These are phyloP conservation scores for Alaudala cheleensis DNA, from an alignment of 2,113 vertebrate genomes.

Conservation along the genomic window DNA sequence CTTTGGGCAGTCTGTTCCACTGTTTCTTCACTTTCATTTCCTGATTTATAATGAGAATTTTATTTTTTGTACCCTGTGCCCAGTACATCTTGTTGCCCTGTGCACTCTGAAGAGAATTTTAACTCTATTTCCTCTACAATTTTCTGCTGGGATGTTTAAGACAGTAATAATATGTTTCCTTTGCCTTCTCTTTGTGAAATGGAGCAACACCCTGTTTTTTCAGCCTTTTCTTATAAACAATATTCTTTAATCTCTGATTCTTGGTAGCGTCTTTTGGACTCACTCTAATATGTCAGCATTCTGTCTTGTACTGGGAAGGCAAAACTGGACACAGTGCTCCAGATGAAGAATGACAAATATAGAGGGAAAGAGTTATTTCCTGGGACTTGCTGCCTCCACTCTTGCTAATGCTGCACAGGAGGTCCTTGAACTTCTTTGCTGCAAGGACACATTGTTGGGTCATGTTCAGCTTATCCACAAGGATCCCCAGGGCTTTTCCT, in stretches of 20 bases:
- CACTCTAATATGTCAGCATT: not conserved
- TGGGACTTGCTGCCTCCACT: not conserved
- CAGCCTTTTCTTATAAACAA: not conserved
- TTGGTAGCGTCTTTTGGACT: not conserved
- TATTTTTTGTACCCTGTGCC: not conserved
- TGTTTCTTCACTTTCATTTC: not conserved
- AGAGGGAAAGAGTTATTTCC: not conserved
- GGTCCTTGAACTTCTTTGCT: not conserved
- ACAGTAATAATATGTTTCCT: not conserved
- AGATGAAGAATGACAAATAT: not conserved
- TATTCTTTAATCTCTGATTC: not conserved
- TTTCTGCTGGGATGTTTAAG: not conserved
- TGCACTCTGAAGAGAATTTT: not conserved
- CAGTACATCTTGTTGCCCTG: not conserved
- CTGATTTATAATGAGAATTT: not conserved
- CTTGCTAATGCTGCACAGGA: not conserved
- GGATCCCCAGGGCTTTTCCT: not conserved
- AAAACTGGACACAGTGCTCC: not conserved
- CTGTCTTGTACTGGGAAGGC: not conserved
- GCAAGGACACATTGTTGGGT: not conserved
- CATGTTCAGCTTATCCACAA: not conserved
- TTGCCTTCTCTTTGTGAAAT: not conserved
- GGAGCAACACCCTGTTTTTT: fast-evolving
- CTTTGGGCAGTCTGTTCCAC: not conserved
- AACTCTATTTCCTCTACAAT: not conserved